A percentile compares a stretch with the other conserved stretches of the same genome.
Conservation (phyloP, 2,113 vertebrate species). For the Varanus komodoensis region DNA sequence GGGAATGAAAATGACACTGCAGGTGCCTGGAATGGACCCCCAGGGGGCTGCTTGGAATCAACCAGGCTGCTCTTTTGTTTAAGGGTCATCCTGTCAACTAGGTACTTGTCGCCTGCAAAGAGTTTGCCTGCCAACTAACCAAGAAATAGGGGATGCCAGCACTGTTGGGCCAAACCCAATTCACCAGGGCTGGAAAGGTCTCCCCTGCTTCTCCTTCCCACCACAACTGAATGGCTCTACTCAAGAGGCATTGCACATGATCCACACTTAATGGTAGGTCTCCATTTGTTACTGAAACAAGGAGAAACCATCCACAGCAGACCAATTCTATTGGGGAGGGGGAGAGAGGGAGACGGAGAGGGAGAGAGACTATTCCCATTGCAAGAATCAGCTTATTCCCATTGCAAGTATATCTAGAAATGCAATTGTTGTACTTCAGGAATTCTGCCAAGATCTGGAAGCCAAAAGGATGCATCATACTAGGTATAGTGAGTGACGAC, state of each 20-base stretch:
- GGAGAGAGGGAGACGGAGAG: too few species aligned
- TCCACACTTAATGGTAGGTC: not conserved
- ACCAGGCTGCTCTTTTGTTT: too few species aligned
- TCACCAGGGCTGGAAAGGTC: not conserved
- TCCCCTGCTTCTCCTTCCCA: not conserved
- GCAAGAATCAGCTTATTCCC: not conserved
- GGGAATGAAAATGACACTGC: too few species aligned
- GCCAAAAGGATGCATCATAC: not conserved
- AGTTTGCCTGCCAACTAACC: not conserved
- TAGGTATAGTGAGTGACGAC: not conserved
- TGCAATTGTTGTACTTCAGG: not conserved
- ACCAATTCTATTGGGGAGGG: not conserved
- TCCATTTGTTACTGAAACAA: not conserved
- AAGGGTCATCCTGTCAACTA: not conserved
- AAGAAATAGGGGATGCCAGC: not conserved
- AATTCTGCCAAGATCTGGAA: not conserved
- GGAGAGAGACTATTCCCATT: not conserved
- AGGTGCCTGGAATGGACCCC: too few species aligned
- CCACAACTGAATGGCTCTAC: not conserved
- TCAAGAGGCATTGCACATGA: not conserved
- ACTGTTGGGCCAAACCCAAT: too few species aligned
- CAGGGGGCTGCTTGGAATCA: too few species aligned
- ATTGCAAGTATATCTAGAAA: not conserved
- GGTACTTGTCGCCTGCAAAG: not conserved
- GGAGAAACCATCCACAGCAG: not conserved